Evolutionary conservation across 1,140 invertebrate species (phyloP), one percentile per base, ranked within the genome.

Genomic region (Hylaeus anthracinus): DNA sequence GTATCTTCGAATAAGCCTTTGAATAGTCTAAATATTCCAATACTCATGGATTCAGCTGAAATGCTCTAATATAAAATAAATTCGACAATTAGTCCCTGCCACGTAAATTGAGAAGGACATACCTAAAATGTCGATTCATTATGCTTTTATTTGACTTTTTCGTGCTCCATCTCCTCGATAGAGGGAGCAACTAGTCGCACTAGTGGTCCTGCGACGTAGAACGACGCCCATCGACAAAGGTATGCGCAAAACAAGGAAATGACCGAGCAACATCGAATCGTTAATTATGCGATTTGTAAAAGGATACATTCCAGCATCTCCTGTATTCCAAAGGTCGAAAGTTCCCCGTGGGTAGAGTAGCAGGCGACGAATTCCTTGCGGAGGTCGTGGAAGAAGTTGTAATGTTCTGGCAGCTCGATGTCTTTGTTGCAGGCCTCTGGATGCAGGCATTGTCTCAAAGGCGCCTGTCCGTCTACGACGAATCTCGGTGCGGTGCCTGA

Each of bases 241-340:
- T 5, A 5, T 3, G 9, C 51, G 9, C 9, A 51, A 51, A 51
- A 51, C 51, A 51, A 56, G 12, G 15, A 56, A 56, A 56, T 15
- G 3, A 14, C 3, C 2, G 41, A 5, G n/a, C 8, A 45, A 39
- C 14, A 3, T 51, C 26, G 60, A 61, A 10, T 39, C 37, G 6
- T 41, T n/a, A 39, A 48, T 10, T 26, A 26, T 26, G 60, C 5
- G 39, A 4, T 15, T 51, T 43, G 4, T 48, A 89, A 96, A 98
- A 98, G 97, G 97, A 98, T 98, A 98, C 98, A 97, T 91, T 95
- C 95, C 83, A 97, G 90, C 95, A 98, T 97, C 85, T 97, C 97
- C 56, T 94, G 94, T 79, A 98, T 93, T 72, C 93, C 94, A 79
- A 94, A 92, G 2, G 92, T 93, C 55, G 93, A 91, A 39, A 94